Evolutionary conservation across 2,797 vertebrate genomes (phyloP).

Genomic region (Numenius phaeopus): DNA sequence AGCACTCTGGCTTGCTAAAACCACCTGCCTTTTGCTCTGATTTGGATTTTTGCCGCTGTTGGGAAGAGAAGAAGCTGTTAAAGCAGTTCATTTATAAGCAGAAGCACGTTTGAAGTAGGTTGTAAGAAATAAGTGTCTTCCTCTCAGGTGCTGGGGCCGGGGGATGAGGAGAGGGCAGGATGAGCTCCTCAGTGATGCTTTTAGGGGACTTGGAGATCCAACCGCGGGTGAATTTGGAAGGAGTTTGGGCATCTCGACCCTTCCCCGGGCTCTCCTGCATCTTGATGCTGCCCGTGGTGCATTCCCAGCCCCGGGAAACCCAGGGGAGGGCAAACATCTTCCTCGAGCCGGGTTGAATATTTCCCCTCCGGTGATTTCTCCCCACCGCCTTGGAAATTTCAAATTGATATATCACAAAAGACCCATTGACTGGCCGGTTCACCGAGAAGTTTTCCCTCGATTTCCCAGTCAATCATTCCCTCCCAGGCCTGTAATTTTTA

Average conservation of each 20-base stretch:
- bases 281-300: neutral
- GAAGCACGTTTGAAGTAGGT: neutral
- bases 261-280: neutral
- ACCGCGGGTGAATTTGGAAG: rapidly evolving
- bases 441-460: neutral
- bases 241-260: neutral
- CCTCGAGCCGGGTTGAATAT: neutral
- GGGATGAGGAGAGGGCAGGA: neutral
- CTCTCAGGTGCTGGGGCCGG: neutral
- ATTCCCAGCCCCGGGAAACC: neutral
- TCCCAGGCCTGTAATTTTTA: neutral
- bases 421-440: neutral
- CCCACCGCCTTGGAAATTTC: neutral
- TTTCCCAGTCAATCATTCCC: neutral
- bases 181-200: neutral
- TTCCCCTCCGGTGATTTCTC: neutral
- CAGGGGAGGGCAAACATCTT: neutral
- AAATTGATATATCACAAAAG: neutral
- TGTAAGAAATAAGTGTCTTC: neutral
- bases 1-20: neutral
- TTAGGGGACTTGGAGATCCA: neutral
- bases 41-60: neutral
- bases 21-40: neutral
- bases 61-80: neutral
- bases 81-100: neutral